These are phyloP conservation scores for Sarcophaga carnaria DNA, from an alignment of 2,888 invertebrate genomes.

Conservation along the genomic window DNA sequence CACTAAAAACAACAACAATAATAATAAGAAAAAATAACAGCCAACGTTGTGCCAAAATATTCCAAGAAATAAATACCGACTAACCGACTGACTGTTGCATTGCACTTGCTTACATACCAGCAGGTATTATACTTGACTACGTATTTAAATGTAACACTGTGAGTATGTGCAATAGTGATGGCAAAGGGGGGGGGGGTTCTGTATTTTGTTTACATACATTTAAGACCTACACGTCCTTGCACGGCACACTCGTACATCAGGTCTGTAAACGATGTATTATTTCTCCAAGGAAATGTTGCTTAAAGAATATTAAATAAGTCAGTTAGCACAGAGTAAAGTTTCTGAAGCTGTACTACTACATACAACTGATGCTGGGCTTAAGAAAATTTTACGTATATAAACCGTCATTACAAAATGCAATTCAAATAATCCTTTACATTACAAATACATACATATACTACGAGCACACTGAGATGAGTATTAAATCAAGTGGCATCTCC, in stretches of 20 bases:
- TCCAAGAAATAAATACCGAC: background rate
- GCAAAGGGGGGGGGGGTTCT: no score
- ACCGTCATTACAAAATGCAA: constrained; percentile 38
- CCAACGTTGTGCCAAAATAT: constrained; percentile 49
- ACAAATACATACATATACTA: background rate
- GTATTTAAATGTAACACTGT: constrained; percentile 22
- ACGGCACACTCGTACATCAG: background rate
- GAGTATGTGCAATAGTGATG: background rate
- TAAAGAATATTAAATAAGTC: constrained; percentile 58
- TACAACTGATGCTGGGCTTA: constrained; percentile 6
- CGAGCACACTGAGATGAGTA: background rate
- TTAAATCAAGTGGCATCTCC: no score
- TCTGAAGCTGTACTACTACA: background rate
- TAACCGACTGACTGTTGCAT: background rate
- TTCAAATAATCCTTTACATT: background rate
- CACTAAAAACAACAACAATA: constrained; percentile 9
- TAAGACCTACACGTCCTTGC: background rate
- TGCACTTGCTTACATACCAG: constrained; percentile 28
- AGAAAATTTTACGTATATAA: constrained; percentile 18
- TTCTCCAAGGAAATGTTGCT: constrained; percentile 47
- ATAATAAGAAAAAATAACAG: background rate
- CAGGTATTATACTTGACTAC: constrained; percentile 47
- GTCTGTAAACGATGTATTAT: constrained; percentile 42
- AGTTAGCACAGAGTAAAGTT: background rate
- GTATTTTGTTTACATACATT: no score